Base-by-base conservation (phyloP, 2,797 vertebrate species). In the Eurystomus glaucurus region DNA sequence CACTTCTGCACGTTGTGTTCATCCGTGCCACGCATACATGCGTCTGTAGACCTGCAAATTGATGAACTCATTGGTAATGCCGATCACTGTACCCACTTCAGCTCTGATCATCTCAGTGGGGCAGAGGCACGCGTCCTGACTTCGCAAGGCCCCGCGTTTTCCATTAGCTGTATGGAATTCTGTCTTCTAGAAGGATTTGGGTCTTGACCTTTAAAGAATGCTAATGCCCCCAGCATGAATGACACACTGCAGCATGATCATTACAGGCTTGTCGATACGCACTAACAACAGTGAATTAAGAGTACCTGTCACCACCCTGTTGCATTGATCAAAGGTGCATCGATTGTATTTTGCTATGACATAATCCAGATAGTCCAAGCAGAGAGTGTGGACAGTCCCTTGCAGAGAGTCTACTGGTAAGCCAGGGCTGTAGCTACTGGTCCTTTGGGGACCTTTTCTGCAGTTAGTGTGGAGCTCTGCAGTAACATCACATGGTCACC, bases 131-230 rank as follows among this genome's bases (percentile, higher is more conserved):
- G 35, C 35, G 22, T 4, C 64, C 41, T 51, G 60, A 21, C 41
- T 90, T 92, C 6, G 1, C 64, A n/a, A 79, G 48, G 55, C 77
- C 50, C 41, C 23, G 33, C 2, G 0, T 65, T 90, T 85, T 35
- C 89, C 81, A 82, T 91, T 55, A 90, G 19, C 86, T 70, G 15
- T 62, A 48, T 85, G 96, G 97, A 96, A 93, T 93, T 93, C 77
- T 96, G 68, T 65, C 87, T 93, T 97, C 72, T 70, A 10, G 93
- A 80, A 95, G 77, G 94, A 64, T 94, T 94, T 97, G 93, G 0
- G 62, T 94, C 88, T 97, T 99, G 99, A 99, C 99, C 99, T 99
- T 99, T 99, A 98, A 97, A 98, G 98, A 98, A 98, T 99, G 99
- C 98, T 98, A 98, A 99, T 98, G 94, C 94, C 97, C 96, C 98